Percentiles rank a stretch among this genome's conserved stretches.
Conservation (phyloP, 2,888 invertebrate species). For the Neoitamus cyanurus region DNA sequence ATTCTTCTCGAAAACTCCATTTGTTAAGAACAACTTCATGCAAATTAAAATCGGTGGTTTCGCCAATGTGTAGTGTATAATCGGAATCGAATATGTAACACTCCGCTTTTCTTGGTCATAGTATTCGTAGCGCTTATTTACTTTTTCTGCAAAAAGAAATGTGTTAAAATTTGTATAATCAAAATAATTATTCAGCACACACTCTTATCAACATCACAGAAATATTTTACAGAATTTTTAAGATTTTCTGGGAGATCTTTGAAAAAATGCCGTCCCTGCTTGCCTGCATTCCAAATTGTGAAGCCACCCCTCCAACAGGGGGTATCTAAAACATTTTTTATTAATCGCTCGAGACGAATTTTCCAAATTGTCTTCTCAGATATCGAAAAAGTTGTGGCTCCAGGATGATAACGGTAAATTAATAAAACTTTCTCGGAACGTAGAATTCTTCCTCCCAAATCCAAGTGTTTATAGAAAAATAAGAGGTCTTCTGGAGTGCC, state of each 20-base stretch:
- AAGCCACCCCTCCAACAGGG: slow-evolving; percentile 71
- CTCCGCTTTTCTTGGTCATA: slow-evolving; percentile 71
- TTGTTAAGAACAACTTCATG: slow-evolving; percentile 82
- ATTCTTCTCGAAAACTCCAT: slow-evolving; percentile 79
- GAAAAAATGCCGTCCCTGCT: slow-evolving; percentile 79
- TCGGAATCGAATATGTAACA: slow-evolving; percentile 72
- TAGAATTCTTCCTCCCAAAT: slow-evolving; percentile 71
- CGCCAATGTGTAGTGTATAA: slow-evolving; percentile 75
- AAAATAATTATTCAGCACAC: slow-evolving; percentile 14
- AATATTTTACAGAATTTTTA: slow-evolving; percentile 70
- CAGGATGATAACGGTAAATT: slow-evolving; percentile 78
- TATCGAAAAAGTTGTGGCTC: slow-evolving; percentile 76
- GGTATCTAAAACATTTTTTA: slow-evolving; percentile 68
- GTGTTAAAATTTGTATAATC: not conserved
- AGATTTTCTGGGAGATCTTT: slow-evolving; percentile 67
- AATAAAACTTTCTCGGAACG: slow-evolving; percentile 74
- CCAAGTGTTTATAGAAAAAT: slow-evolving; percentile 81
- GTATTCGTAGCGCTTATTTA: slow-evolving; percentile 73
- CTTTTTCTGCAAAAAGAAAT: slow-evolving; percentile 68
- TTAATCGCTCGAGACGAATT: slow-evolving; percentile 69
- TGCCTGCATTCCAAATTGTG: slow-evolving; percentile 88
- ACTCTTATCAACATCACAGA: slow-evolving; percentile 82
- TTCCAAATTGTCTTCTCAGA: slow-evolving; percentile 74
- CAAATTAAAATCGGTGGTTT: slow-evolving; percentile 80
- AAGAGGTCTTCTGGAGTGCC: slow-evolving; percentile 85